Conservation (phyloP, 2,797 vertebrate species). For the Tolypeutes matacus region DNA sequence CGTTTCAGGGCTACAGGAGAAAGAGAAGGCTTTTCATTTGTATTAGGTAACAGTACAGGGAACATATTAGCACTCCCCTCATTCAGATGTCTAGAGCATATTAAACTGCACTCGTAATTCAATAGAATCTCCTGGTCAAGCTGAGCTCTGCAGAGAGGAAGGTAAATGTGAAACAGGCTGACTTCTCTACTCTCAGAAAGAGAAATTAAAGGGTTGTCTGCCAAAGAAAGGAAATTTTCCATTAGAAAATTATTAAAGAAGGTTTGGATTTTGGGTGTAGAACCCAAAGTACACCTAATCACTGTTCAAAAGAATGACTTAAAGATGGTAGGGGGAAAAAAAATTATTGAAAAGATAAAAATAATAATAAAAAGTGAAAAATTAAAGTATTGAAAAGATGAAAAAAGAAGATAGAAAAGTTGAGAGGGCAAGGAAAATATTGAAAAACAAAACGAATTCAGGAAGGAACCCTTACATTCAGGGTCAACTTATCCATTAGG, state of each 20-base stretch:
- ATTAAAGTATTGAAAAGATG: too few species aligned
- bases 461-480: not conserved
- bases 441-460: conserved; percentile 27
- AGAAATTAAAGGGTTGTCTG: conserved; percentile 53
- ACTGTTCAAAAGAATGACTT: conserved; percentile 10
- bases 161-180: conserved; percentile 21
- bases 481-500: not conserved
- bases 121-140: conserved; percentile 25
- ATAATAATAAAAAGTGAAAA: too few species aligned
- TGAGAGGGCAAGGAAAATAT: not conserved
- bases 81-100: not conserved
- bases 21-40: conserved; percentile 49
- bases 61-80: not conserved
- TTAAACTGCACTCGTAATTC: conserved; percentile 18
- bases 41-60: not conserved
- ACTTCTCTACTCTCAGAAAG: conserved; percentile 9
- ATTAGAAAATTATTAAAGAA: conserved; percentile 43
- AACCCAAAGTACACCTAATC: not conserved
- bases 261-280: conserved; percentile 19
- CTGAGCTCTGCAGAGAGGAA: conserved; percentile 19
- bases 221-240: conserved; percentile 52
- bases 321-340: not conserved
- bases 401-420: not conserved
- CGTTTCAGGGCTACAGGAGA: not conserved
- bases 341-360: too few species aligned